phyloP scores from a whole-genome alignment of 2,113 vertebrate species.

The Syngnathus floridae region DNA sequence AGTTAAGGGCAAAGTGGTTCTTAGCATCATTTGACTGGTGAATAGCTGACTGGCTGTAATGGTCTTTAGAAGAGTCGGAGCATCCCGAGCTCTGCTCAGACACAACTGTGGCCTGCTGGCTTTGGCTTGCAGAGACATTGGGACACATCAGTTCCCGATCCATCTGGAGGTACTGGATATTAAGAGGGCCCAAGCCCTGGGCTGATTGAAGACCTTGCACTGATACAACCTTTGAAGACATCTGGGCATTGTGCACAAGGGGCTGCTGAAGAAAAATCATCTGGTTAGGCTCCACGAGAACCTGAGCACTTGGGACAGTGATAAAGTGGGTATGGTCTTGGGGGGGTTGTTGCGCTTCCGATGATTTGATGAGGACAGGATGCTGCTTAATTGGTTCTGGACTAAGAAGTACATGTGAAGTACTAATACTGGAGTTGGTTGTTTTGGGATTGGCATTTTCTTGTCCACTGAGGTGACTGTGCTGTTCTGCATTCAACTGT shows the following conservation, averaged over 20 bases:
- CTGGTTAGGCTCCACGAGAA: conserved; percentile 83
- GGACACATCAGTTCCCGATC: conserved; percentile 78
- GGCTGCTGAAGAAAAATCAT: conserved; percentile 87
- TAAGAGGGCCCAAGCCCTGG: conserved; percentile 43
- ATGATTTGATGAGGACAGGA: conserved; percentile 76
- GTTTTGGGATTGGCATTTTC: conserved; percentile 75
- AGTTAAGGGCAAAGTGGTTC: conserved; percentile 89
- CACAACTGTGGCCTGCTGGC: conserved; percentile 70
- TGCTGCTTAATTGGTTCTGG: conserved; percentile 82
- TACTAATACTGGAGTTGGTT: conserved; percentile 70
- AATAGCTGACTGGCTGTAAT: conserved; percentile 78
- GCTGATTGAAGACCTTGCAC: conserved; percentile 71
- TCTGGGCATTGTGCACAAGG: conserved; percentile 75
- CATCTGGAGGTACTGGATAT: conserved; percentile 83
- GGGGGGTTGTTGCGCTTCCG: conserved; percentile 75
- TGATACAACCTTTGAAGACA: conserved; percentile 72
- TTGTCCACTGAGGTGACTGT: conserved; percentile 74
- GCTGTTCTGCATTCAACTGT: conserved; percentile 71
- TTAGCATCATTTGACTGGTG: conserved; percentile 79
- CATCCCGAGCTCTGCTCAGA: conserved; percentile 78
- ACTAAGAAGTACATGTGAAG: conserved; percentile 73
- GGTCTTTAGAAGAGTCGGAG: conserved; percentile 79
- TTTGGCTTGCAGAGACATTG: conserved; percentile 71
- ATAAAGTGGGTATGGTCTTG: conserved; percentile 79
- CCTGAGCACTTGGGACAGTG: conserved; percentile 80